Evolutionary conservation across 2,797 vertebrate species (phyloP).

Genomic region (Sebastes dallii): DNA sequence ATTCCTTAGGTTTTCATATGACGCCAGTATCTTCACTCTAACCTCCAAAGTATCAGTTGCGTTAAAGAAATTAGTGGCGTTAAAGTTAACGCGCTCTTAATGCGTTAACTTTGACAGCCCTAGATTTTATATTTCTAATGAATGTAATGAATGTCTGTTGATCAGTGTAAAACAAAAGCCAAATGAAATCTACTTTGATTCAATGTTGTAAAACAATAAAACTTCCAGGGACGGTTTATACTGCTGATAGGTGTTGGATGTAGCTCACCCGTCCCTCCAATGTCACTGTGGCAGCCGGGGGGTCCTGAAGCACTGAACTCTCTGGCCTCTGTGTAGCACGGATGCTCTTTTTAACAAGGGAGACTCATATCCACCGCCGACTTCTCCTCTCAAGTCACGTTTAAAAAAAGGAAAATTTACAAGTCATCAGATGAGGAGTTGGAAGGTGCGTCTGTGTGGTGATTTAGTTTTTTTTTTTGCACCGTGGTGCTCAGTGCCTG

Average conservation of each 20-base stretch:
- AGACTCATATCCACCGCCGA: slow-evolving; percentile 10
- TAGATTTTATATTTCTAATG: not conserved
- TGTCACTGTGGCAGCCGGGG: slow-evolving; percentile 70
- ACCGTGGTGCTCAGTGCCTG: slow-evolving; percentile 74
- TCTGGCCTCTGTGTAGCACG: slow-evolving; percentile 72
- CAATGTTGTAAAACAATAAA: not conserved
- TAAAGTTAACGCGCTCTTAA: too few species aligned
- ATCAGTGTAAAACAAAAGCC: not conserved
- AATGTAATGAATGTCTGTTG: not conserved
- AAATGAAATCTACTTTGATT: not conserved
- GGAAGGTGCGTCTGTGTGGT: slow-evolving; percentile 19
- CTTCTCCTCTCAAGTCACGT: not conserved
- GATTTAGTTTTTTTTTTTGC: slow-evolving; percentile 7
- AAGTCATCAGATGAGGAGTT: not conserved
- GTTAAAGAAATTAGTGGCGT: too few species aligned
- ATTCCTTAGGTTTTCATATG: too few species aligned
- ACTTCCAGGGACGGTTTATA: not conserved
- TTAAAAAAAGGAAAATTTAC: not conserved
- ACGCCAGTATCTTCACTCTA: too few species aligned
- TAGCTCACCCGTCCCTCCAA: slow-evolving; percentile 23
- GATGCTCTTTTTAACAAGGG: slow-evolving; percentile 16
- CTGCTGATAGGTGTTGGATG: not conserved
- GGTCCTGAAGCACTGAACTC: slow-evolving; percentile 38
- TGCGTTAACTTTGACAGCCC: too few species aligned
- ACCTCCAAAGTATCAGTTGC: too few species aligned